Conservation (phyloP, 2,888 invertebrate species). For the Eutolmus rufibarbis region DNA sequence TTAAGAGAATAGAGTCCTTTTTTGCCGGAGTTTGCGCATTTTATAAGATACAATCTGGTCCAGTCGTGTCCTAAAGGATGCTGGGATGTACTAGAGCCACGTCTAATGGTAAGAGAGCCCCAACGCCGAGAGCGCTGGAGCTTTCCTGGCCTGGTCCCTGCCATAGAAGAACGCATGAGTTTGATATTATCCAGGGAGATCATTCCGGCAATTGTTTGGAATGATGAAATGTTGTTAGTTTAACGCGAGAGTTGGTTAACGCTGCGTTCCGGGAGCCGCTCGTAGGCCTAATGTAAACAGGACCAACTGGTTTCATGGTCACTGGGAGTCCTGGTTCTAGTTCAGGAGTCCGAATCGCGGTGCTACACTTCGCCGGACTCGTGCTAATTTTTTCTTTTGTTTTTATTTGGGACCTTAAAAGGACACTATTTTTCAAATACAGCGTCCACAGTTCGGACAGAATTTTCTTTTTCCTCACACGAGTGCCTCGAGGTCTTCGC, state of each 20-base stretch:
- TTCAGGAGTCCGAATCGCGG: background rate
- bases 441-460: background rate
- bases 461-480: background rate
- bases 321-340: background rate
- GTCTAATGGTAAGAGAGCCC: background rate
- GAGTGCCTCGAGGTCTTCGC: background rate
- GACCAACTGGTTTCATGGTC: slow-evolving; percentile 20
- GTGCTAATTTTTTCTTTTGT: background rate
- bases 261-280: slow-evolving; percentile 42
- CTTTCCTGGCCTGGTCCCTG: background rate
- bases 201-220: slow-evolving; percentile 33
- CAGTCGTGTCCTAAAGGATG: slow-evolving; percentile 13
- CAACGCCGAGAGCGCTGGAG: background rate
- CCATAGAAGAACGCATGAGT: slow-evolving; percentile 26
- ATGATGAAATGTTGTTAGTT: slow-evolving; percentile 45
- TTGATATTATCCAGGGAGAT: slow-evolving; percentile 24
- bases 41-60: background rate
- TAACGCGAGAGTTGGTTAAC: slow-evolving; percentile 47
- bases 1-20: background rate
- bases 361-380: background rate
- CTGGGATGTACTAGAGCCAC: background rate
- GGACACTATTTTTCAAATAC: background rate
- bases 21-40: background rate
- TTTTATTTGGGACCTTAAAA: background rate
- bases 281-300: slow-evolving; percentile 32